Evolutionary conservation across 2,888 invertebrate genomes (phyloP).

Genomic region (Mystacides longicornis): DNA sequence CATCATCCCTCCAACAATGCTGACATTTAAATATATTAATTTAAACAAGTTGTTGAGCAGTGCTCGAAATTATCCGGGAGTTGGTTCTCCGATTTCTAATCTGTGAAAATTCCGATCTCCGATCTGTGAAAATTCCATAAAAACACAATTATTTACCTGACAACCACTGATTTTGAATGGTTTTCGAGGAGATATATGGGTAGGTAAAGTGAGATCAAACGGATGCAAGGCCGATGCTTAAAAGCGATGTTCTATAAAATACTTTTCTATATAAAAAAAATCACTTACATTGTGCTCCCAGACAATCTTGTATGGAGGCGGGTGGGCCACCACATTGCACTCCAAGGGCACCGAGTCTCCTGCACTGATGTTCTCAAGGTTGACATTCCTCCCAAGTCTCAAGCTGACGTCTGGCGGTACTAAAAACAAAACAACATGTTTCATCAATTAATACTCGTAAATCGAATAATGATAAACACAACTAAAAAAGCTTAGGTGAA

Average conservation of each 20-base stretch:
- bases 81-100: too few relatives aligned
- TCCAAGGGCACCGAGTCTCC: slow-evolving; percentile 19
- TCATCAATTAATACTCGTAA: not conserved
- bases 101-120: too few relatives aligned
- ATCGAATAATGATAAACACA: too few relatives aligned
- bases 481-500: too few relatives aligned
- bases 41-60: too few relatives aligned
- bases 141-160: too few relatives aligned
- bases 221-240: not conserved
- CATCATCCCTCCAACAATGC: too few relatives aligned
- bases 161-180: too few relatives aligned
- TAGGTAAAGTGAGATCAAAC: not conserved
- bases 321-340: slow-evolving; percentile 22
- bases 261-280: too few relatives aligned
- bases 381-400: slow-evolving; percentile 18
- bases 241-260: not conserved
- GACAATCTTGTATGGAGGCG: slow-evolving; percentile 23
- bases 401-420: slow-evolving; percentile 24
- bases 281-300: slow-evolving; percentile 23
- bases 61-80: too few relatives aligned
- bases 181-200: not conserved
- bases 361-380: slow-evolving; percentile 18
- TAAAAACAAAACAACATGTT: not conserved
- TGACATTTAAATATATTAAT: too few relatives aligned
- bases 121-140: too few relatives aligned